A percentile compares a stretch with the other conserved stretches of the same genome.
phyloP scores from a whole-genome alignment of 2,797 vertebrate species.

The Coregonus sp. region DNA sequence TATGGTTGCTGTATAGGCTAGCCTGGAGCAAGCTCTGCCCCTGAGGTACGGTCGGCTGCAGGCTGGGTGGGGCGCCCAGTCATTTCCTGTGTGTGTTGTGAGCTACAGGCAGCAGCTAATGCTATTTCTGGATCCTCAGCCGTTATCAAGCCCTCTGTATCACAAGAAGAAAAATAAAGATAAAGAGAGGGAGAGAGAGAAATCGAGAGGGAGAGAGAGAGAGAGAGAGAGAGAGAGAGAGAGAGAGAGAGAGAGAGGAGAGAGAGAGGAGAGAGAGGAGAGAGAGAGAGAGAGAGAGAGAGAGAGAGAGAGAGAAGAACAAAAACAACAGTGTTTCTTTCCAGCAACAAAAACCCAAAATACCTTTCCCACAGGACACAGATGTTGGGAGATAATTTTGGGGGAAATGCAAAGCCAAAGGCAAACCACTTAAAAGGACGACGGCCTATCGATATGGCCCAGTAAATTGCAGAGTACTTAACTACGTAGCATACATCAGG shows the following conservation, averaged over 20 bases:
- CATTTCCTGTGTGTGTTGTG: conserved; percentile 21
- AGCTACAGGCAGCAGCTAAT: not conserved
- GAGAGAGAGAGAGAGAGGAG: not conserved
- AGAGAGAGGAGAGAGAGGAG: not conserved
- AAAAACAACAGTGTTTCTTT: not conserved
- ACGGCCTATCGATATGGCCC: conserved; percentile 3
- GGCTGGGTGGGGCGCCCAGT: conserved; percentile 3
- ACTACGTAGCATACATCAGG: not conserved
- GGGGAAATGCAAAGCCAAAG: conserved; percentile 11
- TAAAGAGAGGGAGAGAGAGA: not conserved
- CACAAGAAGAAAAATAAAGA: not conserved
- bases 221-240: not conserved
- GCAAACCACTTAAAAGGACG: conserved; percentile 6
- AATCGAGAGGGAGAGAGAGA: not conserved
- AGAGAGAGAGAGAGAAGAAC: not conserved
- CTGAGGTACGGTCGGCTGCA: not conserved
- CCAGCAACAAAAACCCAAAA: conserved; percentile 13
- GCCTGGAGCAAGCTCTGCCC: not conserved
- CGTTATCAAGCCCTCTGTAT: conserved; percentile 4
- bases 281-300: not conserved
- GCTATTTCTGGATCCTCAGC: conserved; percentile 21
- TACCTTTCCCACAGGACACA: conserved; percentile 30
- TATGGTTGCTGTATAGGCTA: not conserved
- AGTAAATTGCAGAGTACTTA: not conserved
- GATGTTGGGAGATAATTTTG: conserved; percentile 32